Evolutionary conservation across 2,888 invertebrate species (phyloP).

Genomic region (Polydrusus pterygomalis): DNA sequence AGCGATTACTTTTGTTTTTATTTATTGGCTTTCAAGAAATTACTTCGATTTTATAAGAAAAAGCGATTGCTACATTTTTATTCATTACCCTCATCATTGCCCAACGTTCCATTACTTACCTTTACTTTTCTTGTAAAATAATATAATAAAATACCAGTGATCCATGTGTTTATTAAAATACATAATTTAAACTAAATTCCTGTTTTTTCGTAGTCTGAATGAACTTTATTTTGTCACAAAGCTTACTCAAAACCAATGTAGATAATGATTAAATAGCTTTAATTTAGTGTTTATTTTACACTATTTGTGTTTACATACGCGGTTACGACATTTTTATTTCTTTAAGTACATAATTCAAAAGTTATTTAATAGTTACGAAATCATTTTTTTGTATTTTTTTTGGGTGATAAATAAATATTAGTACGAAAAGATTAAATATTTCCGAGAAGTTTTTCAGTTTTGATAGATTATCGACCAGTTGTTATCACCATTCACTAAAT

Average conservation of each 20-base stretch:
- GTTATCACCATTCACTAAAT: neutral
- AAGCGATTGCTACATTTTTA: no score
- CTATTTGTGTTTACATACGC: constrained; percentile 29
- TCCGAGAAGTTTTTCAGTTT: constrained; percentile 7
- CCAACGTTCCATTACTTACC: no score
- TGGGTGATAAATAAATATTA: constrained; percentile 36
- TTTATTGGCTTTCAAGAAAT: no score
- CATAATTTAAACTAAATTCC: no score
- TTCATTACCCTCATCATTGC: no score
- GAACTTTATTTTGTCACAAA: constrained; percentile 22
- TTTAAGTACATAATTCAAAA: constrained; percentile 22
- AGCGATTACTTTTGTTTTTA: no score
- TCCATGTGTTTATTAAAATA: no score
- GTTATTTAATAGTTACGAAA: constrained; percentile 29
- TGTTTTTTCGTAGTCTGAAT: constrained; percentile 19
- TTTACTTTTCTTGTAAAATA: no score
- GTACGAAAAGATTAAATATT: constrained; percentile 14
- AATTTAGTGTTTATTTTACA: constrained; percentile 28
- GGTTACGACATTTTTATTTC: constrained; percentile 32
- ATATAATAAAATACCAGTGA: no score
- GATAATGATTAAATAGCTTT: constrained; percentile 28
- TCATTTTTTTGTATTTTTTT: constrained; percentile 32
- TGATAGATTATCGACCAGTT: constrained; percentile 8
- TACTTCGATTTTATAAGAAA: no score
- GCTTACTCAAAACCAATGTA: constrained; percentile 19